Evolutionary conservation across 2,888 invertebrate genomes (phyloP), one percentile per base, ranked within the genome.

Genomic region (Rhagonycha lutea): DNA sequence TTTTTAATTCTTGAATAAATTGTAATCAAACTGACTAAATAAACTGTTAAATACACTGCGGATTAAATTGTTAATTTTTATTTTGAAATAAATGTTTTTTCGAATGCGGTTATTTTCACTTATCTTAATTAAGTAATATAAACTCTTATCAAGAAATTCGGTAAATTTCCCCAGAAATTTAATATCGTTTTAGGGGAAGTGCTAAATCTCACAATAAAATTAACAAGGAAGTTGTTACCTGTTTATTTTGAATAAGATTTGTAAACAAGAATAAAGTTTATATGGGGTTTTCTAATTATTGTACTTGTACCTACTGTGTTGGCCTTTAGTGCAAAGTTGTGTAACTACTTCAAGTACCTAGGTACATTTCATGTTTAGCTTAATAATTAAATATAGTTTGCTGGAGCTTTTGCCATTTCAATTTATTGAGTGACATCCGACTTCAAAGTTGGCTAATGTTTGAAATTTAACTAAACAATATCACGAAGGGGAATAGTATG

Each of bases 161-260:
- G 12, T n/a, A n/a, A 47, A 47, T 47, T 12, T n/a, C n/a, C 7
- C 47, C 2, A 18, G 4, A 47, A n/a, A 67, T 47, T n/a, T 72
- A 68, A 65, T 60, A 29, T 18, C 23, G 29, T 72, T 72, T 68
- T 24, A 67, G 60, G 65, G 14, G 32, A 47, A 47, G 14, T 14
- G 26, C 23, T 73, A 69, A 73, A 73, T 73, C 68, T 68, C 14
- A 61, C 29, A 28, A 18, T 63, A 68, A 68, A 14, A 65, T 32
- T 29, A n/a, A 18, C n/a, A 18, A 71, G 72, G 62, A 73, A 73
- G 73, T 73, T 69, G 26, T 68, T 69, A 73, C 73, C 68, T 73
- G 69, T 69, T 62, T 69, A 68, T 32, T 69, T 72, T 47, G 72
- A 72, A 23, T 68, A n/a, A 73, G 73, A 73, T 73, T 73, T 73